Evolutionary conservation across 2,113 vertebrate species (phyloP), one percentile per base, ranked within the genome.

Genomic region (Mesocricetus auratus): DNA sequence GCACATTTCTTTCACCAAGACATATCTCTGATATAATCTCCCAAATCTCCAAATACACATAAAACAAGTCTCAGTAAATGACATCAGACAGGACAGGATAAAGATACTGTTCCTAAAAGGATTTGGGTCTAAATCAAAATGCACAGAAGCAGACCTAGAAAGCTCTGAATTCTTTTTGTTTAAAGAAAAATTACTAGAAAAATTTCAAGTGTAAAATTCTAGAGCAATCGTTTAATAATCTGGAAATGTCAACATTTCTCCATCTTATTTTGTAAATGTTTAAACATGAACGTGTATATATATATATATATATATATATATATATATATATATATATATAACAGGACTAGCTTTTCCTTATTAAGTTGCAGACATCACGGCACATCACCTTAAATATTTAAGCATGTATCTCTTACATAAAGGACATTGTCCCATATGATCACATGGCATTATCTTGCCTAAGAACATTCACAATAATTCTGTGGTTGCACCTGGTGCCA

Each of bases 1-100:
- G 71, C 29, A 97, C 47, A 87, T 94, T 95, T 96, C 75, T 94
- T 94, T 97, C 93, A 94, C 95, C 89, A 81, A 96, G 95, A 92
- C 31, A 87, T 88, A 88, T 91, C 94, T 92, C 83, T 90, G 94
- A 88, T 95, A 94, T 89, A 95, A 97, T 96, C 92, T 97, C 58
- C 39, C 39, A 94, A 94, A 96, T 96, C 92, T 89, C 95, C 74
- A 87, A 97, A 68, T 94, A 91, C 0, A 22, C 10, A 75, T 31
- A 29, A 92, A 91, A 93, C 94, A 85, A 86, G 81, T 21, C 45
- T 77, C 5, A 42, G 45, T 95, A 94, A 97, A 93, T 21, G 96
- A 16, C 5, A 8, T 29, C 62, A 94, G 74, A 29, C 29, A 58
- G 90, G 53, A n/a, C 0, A 83, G 53, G 50, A 83, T 66, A 75